These are phyloP conservation scores for Ephydatia muelleri DNA, from an alignment of 37 sponge, comb jelly and placozoan species.

Conservation along the genomic window DNA sequence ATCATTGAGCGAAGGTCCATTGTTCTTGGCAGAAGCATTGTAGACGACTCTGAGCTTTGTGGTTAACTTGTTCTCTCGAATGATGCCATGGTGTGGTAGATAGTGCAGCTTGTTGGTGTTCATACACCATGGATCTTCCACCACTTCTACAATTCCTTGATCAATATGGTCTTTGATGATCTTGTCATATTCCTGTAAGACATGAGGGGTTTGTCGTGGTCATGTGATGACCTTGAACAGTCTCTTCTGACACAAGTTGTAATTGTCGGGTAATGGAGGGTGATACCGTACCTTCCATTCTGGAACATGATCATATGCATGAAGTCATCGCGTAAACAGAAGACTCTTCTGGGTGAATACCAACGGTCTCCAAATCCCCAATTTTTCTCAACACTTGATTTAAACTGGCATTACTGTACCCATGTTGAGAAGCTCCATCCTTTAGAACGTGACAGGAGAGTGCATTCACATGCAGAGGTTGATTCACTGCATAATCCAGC, in stretches of 20 bases:
- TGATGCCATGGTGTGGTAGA: conserved; percentile 34
- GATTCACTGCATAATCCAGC: conserved; percentile 11
- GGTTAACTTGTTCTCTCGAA: conserved; percentile 11
- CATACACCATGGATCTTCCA: background rate
- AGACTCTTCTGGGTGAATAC: conserved; percentile 20
- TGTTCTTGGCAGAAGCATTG: conserved; percentile 14
- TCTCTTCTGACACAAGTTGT: conserved; percentile 34
- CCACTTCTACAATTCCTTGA: conserved; percentile 50
- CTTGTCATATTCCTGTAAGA: conserved; percentile 52
- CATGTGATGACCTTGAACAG: conserved; percentile 38
- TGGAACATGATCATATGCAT: background rate
- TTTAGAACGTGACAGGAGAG: conserved; percentile 9
- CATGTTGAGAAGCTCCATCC: conserved; percentile 12
- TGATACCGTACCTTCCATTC: conserved; percentile 27
- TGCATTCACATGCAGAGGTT: conserved; percentile 9
- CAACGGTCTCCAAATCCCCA: conserved; percentile 57
- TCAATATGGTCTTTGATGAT: conserved; percentile 41
- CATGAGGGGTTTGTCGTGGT: conserved; percentile 34
- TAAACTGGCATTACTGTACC: background rate
- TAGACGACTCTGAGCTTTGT: conserved; percentile 19
- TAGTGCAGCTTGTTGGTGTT: conserved; percentile 12
- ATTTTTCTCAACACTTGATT: conserved; percentile 19
- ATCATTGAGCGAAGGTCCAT: conserved; percentile 22
- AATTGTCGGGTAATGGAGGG: conserved; percentile 47
- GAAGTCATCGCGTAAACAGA: conserved; percentile 39